Conservation (phyloP, 23 tunicate genomes). For the Aplidium turbinatum region DNA sequence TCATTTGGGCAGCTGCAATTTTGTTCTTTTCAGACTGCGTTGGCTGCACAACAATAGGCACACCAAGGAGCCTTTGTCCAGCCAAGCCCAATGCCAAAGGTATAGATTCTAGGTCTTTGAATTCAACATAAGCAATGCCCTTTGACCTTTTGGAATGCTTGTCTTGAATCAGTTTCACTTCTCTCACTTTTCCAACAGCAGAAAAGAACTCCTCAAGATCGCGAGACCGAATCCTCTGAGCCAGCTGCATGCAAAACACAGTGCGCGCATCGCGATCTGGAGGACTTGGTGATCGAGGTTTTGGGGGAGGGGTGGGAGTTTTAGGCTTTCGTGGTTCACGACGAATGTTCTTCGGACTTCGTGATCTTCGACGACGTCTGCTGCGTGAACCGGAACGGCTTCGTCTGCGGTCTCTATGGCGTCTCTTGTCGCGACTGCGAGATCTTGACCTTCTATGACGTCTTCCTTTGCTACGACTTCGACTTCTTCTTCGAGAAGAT, state of each 20-base stretch:
- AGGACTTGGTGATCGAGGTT: slow-evolving; percentile 76
- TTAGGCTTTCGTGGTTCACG: slow-evolving; percentile 11
- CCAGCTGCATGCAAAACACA: slow-evolving; percentile 89
- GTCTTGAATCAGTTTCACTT: slow-evolving; percentile 84
- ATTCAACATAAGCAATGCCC: slow-evolving; percentile 94
- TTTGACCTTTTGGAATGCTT: slow-evolving; percentile 86
- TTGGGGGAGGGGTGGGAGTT: slow-evolving; percentile 44
- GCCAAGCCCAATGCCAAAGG: slow-evolving; percentile 86
- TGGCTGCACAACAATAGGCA: slow-evolving; percentile 92
- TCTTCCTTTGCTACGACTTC: slow-evolving; percentile 31
- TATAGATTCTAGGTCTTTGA: slow-evolving; percentile 79
- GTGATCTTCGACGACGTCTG: slow-evolving; percentile 35
- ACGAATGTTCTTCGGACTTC: slow-evolving; percentile 28
- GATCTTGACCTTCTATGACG: slow-evolving; percentile 22
- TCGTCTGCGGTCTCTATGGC: not conserved
- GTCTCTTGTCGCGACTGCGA: slow-evolving; percentile 10
- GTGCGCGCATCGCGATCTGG: slow-evolving; percentile 96
- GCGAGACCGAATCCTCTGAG: slow-evolving; percentile 69
- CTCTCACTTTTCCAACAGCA: slow-evolving; percentile 93
- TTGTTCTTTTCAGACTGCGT: slow-evolving; percentile 95
- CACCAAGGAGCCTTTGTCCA: slow-evolving; percentile 90
- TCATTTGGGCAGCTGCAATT: slow-evolving; percentile 70
- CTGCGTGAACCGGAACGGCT: slow-evolving; percentile 8
- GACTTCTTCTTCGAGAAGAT: slow-evolving; percentile 35
- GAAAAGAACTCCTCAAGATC: slow-evolving; percentile 97